A percentile compares a stretch with the other conserved stretches of the same genome.
phyloP scores from a whole-genome alignment of 2,113 vertebrate genomes.

The Formicarius rufipectus region DNA sequence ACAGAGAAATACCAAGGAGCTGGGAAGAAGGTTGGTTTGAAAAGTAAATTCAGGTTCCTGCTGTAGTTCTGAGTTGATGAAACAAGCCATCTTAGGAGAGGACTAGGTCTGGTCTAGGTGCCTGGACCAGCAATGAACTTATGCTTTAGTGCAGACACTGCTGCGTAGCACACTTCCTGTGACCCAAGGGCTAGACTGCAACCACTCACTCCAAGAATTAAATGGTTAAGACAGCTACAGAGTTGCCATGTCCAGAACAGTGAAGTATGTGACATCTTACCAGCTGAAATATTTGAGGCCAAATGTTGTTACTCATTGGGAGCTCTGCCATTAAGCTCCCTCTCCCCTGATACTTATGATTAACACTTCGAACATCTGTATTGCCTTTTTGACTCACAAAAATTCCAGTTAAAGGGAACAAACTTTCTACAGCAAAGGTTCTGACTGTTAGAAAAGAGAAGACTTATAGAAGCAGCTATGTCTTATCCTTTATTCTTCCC shows the following conservation, averaged over 20 bases:
- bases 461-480: background rate
- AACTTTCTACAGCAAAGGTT: background rate
- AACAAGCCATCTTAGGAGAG: background rate
- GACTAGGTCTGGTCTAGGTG: background rate
- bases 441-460: background rate
- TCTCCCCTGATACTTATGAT: constrained; percentile 42
- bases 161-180: background rate
- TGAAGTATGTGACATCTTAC: background rate
- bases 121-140: background rate
- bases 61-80: background rate
- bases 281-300: constrained; percentile 31
- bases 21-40: background rate
- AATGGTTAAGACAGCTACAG: background rate
- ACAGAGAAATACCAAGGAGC: background rate
- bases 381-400: constrained; percentile 31
- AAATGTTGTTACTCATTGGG: constrained; percentile 10
- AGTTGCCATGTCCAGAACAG: background rate
- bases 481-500: background rate
- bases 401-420: background rate
- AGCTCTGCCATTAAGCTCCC: background rate
- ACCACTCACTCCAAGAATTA: background rate
- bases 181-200: background rate
- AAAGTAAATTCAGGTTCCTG: background rate
- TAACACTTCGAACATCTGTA: constrained; percentile 33
- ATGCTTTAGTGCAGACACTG: background rate